Percentiles rank a stretch among this genome's conserved stretches.
Conservation (phyloP, 2,888 invertebrate species). For the Ferdinandea cuprea region DNA sequence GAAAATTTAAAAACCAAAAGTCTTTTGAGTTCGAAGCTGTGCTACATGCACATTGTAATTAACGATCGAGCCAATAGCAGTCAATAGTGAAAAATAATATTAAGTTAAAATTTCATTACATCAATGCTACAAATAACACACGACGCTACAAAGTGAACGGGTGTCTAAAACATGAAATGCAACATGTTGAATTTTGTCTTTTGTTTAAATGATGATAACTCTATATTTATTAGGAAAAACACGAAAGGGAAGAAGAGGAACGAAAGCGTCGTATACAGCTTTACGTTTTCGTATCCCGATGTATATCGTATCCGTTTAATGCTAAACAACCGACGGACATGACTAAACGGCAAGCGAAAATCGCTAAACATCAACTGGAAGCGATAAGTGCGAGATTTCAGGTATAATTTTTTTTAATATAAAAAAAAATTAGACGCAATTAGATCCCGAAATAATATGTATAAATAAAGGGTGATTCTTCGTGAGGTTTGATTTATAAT, state of each 20-base stretch:
- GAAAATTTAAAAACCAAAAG: no score
- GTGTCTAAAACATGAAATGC: slow-evolving; percentile 35
- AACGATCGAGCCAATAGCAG: no score
- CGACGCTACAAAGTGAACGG: slow-evolving; percentile 4
- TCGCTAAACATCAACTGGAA: slow-evolving; percentile 97
- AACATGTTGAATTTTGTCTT: no score
- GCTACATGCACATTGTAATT: no score
- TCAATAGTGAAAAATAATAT: no score
- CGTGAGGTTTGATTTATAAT: no score
- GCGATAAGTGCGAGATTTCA: slow-evolving; percentile 97
- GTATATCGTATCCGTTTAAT: slow-evolving; percentile 99
- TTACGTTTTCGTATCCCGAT: slow-evolving; percentile 98
- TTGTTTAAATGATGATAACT: neutral
- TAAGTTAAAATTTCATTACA: no score
- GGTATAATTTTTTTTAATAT: slow-evolving; percentile 84
- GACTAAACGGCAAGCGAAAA: slow-evolving; percentile 97
- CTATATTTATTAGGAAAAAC: slow-evolving; percentile 87
- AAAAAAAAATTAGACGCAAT: no score
- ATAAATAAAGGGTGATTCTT: no score
- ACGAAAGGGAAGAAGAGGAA: slow-evolving; percentile 98
- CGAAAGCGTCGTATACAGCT: slow-evolving; percentile 96
- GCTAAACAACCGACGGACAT: slow-evolving; percentile 99
- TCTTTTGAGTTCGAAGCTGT: no score
- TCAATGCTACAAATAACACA: no score
- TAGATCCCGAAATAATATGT: no score